Base-by-base conservation (phyloP, 2,888 invertebrate species). In the Psylliodes chrysocephalus region DNA sequence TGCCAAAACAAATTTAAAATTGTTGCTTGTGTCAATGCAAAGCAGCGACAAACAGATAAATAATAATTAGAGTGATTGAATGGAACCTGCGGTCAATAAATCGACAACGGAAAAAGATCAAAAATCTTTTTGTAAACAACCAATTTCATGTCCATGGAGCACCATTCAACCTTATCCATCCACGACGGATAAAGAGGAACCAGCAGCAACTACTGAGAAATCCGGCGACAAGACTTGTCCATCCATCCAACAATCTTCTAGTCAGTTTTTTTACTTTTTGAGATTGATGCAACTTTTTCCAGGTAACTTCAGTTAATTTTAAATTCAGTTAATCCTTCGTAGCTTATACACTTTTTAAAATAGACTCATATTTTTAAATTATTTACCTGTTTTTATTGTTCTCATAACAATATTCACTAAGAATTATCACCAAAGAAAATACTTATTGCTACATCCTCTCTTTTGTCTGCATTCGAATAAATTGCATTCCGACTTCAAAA, bases 271-370 rank as follows among this genome's bases (percentile, higher is more conserved):
- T 71, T 77, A 82, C 63, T 82, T 82, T 66, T 68, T 82, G 7
- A 77, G 81, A 10, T 69, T 82, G 46, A 82, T 82, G 82, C 81
- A 82, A 71, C 71, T 82, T 8, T 82, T 82, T 71, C 82, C 82
- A 0, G 59, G 59, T 59, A 59, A n/a, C n/a, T n/a, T n/a, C n/a
- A n/a, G n/a, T n/a, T n/a, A n/a, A n/a, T n/a, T n/a, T n/a, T n/a
- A n/a, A n/a, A n/a, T n/a, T n/a, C n/a, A n/a, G n/a, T n/a, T n/a
- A n/a, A n/a, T n/a, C n/a, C n/a, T n/a, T n/a, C n/a, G n/a, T n/a
- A n/a, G n/a, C n/a, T n/a, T n/a, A n/a, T n/a, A n/a, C n/a, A n/a
- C n/a, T n/a, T n/a, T n/a, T n/a, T n/a, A n/a, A n/a, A n/a, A n/a
- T n/a, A n/a, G n/a, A n/a, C n/a, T n/a, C n/a, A n/a, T n/a, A n/a